Evolutionary conservation across 2,113 vertebrate species (phyloP).

Genomic region (Zeus faber): DNA sequence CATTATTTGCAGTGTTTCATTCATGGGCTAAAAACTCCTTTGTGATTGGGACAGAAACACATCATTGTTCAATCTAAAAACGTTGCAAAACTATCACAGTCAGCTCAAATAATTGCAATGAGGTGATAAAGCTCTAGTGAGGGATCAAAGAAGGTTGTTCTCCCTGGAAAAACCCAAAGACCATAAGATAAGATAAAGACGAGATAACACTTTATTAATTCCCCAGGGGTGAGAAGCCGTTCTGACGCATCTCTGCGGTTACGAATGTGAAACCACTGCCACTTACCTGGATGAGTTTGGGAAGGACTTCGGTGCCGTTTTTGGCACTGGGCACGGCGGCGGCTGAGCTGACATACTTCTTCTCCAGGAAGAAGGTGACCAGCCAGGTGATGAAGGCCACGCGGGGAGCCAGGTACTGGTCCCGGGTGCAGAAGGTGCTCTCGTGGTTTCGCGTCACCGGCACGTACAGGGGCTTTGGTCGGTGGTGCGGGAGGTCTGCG

Average conservation of each 20-base stretch:
- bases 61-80: too few relatives aligned
- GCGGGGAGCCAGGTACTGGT: conserved; percentile 92
- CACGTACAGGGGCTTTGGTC: conserved; percentile 91
- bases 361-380: conserved; percentile 98
- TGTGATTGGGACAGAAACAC: too few relatives aligned
- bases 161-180: too few relatives aligned
- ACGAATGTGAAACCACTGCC: rapidly evolving
- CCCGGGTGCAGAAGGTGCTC: conserved; percentile 90
- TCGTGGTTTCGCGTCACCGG: conserved; percentile 86
- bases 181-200: too few relatives aligned
- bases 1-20: too few relatives aligned
- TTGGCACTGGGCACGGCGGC: conserved; percentile 78
- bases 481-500: conserved; percentile 87
- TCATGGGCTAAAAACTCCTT: too few relatives aligned
- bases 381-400: conserved; percentile 98
- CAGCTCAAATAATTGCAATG: too few relatives aligned
- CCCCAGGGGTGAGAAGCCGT: too few relatives aligned
- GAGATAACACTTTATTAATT: not conserved
- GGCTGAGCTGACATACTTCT: conserved; percentile 88
- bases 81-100: too few relatives aligned
- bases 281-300: conserved; percentile 91
- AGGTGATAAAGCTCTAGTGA: too few relatives aligned
- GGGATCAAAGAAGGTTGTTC: too few relatives aligned
- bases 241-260: too few relatives aligned
- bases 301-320: conserved; percentile 90